Percentiles rank a stretch among this genome's conserved stretches.
Conservation (phyloP, 2,888 invertebrate genomes). For the Amiota communis region DNA sequence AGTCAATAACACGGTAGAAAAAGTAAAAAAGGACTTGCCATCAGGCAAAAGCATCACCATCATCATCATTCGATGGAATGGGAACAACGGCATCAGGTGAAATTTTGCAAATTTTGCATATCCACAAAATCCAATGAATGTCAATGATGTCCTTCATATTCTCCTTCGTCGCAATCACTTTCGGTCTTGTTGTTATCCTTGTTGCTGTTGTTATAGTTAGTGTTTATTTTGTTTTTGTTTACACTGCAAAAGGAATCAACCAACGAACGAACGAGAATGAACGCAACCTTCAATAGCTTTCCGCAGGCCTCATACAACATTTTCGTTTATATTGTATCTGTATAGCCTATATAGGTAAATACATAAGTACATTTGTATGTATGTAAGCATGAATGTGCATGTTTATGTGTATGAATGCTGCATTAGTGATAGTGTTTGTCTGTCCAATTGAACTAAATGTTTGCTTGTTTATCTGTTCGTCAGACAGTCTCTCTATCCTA, state of each 20-base stretch:
- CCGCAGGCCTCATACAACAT: constrained; percentile 15
- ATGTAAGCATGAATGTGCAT: constrained; percentile 16
- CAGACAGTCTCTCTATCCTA: neutral
- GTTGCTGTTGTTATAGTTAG: neutral
- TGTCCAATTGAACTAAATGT: constrained; percentile 16
- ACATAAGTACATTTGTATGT: constrained; percentile 16
- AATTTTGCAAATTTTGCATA: constrained; percentile 52
- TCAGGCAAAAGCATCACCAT: no score
- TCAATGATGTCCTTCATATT: constrained; percentile 54
- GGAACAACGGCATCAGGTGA: constrained; percentile 56
- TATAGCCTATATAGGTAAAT: neutral
- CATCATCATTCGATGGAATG: no score
- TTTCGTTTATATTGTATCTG: constrained; percentile 22
- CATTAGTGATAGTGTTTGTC: constrained; percentile 30
- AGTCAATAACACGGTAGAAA: no score
- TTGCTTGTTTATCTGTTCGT: neutral
- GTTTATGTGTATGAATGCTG: constrained; percentile 14
- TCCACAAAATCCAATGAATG: constrained; percentile 64
- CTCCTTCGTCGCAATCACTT: neutral
- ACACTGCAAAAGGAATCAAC: no score
- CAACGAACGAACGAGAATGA: neutral
- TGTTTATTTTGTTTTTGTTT: neutral
- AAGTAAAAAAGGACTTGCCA: no score
- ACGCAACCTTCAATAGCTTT: constrained; percentile 9
- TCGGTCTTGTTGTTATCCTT: neutral